phyloP scores from a whole-genome alignment of 1,140 invertebrate species.

The Ceratosolen solmsi region DNA sequence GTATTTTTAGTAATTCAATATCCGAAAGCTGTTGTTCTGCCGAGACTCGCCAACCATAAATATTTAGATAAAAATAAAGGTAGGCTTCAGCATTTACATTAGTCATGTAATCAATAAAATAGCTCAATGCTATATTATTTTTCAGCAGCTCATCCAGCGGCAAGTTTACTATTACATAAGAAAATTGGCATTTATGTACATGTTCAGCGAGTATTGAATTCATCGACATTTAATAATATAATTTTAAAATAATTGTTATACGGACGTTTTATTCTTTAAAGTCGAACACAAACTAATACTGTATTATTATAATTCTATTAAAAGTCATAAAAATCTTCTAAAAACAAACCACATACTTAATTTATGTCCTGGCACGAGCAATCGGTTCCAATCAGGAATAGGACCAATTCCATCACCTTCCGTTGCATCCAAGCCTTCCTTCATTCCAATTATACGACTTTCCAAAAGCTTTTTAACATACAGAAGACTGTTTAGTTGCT shows the following conservation, averaged over 20 bases:
- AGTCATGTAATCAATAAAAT: conserved; percentile 88
- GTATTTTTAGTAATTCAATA: conserved; percentile 75
- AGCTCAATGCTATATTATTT: conserved; percentile 85
- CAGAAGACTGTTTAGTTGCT: conserved; percentile 89
- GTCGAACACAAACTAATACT: too few species aligned
- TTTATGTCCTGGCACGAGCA: conserved; percentile 76
- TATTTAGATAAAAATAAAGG: conserved; percentile 88
- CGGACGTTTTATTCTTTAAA: too few species aligned
- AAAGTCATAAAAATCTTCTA: too few species aligned
- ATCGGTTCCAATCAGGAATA: conserved; percentile 72
- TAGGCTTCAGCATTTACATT: conserved; percentile 82
- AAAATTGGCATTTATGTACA: neutral
- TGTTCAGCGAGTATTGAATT: too few species aligned
- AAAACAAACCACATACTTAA: conserved; percentile 59
- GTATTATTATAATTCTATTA: too few species aligned
- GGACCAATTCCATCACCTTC: conserved; percentile 70
- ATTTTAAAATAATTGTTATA: too few species aligned
- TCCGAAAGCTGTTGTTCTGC: conserved; percentile 84
- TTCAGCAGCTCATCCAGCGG: conserved; percentile 86
- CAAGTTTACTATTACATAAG: conserved; percentile 74
- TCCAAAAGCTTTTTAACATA: conserved; percentile 87
- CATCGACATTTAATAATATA: too few species aligned
- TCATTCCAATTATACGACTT: conserved; percentile 77
- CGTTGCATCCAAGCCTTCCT: conserved; percentile 73
- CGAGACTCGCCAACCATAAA: conserved; percentile 86